Evolutionary conservation across 2,113 vertebrate genomes (phyloP).

Genomic region (Megaceryle torquata): DNA sequence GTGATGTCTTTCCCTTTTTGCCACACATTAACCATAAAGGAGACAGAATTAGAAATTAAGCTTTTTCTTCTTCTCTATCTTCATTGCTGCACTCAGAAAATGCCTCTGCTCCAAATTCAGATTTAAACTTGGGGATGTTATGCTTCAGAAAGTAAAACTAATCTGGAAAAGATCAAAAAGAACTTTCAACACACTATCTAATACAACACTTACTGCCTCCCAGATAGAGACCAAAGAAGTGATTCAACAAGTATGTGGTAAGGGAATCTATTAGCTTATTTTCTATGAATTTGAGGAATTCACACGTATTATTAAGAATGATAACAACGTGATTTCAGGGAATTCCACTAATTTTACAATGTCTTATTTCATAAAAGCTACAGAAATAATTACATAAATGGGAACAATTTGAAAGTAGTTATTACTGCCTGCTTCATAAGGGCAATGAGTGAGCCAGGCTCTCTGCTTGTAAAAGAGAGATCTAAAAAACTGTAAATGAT

Average conservation of each 20-base stretch:
- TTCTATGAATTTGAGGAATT: not conserved
- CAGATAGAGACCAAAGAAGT: not conserved
- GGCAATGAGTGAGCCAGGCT: not conserved
- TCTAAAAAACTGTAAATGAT: not conserved
- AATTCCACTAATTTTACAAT: not conserved
- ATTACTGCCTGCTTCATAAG: not conserved
- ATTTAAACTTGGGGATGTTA: not conserved
- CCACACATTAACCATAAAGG: not conserved
- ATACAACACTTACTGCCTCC: not conserved
- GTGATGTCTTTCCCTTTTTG: not conserved
- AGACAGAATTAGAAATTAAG: not conserved
- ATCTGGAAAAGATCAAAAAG: not conserved
- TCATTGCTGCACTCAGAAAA: not conserved
- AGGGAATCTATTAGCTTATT: not conserved
- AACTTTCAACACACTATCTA: not conserved
- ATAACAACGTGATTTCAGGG: not conserved
- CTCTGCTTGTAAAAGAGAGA: not conserved
- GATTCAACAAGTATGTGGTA: not conserved
- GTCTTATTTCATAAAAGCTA: not conserved
- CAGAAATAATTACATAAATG: not conserved
- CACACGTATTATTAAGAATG: not conserved
- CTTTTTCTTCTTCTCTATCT: not conserved
- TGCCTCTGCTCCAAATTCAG: not conserved
- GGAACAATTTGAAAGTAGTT: not conserved
- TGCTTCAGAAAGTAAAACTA: not conserved